Conservation (phyloP, 2,888 invertebrate species). For the Lepidochrysops patricia region DNA sequence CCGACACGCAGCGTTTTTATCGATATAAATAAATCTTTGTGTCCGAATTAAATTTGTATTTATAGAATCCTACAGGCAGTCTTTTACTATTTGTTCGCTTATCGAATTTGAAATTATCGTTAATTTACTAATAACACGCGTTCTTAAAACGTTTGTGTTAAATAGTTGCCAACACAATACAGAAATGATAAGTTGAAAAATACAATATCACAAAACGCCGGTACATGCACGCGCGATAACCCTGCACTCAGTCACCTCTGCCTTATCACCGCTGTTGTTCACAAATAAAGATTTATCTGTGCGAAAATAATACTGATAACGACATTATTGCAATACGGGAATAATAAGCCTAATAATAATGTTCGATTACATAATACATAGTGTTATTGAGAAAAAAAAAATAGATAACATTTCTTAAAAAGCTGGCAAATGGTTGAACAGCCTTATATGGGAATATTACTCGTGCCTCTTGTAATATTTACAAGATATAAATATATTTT, state of each 20-base stretch:
- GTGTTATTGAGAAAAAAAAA: too few relatives aligned
- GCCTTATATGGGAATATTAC: too few relatives aligned
- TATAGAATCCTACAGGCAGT: background rate
- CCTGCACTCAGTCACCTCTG: constrained; percentile 52
- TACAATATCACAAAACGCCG: constrained; percentile 35
- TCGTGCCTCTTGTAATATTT: too few relatives aligned
- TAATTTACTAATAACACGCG: too few relatives aligned
- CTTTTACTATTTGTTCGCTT: too few relatives aligned
- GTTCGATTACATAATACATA: background rate
- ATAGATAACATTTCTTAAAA: too few relatives aligned
- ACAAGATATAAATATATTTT: too few relatives aligned
- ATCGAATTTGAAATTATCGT: too few relatives aligned
- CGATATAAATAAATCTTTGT: background rate
- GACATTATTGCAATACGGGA: constrained; percentile 29
- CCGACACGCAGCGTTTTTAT: background rate
- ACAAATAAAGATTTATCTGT: constrained; percentile 28
- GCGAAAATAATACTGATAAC: constrained; percentile 36
- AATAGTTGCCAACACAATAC: background rate
- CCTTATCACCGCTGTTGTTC: constrained; percentile 34
- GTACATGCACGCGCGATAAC: constrained; percentile 52
- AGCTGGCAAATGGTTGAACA: too few relatives aligned
- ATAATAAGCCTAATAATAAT: constrained; percentile 23
- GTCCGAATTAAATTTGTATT: background rate
- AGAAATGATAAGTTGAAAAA: constrained; percentile 27
- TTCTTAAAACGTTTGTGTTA: background rate